A percentile compares a stretch with the other conserved stretches of the same genome.
Evolutionary conservation across 2,797 vertebrate genomes (phyloP).

Genomic region (Myotis planiceps): DNA sequence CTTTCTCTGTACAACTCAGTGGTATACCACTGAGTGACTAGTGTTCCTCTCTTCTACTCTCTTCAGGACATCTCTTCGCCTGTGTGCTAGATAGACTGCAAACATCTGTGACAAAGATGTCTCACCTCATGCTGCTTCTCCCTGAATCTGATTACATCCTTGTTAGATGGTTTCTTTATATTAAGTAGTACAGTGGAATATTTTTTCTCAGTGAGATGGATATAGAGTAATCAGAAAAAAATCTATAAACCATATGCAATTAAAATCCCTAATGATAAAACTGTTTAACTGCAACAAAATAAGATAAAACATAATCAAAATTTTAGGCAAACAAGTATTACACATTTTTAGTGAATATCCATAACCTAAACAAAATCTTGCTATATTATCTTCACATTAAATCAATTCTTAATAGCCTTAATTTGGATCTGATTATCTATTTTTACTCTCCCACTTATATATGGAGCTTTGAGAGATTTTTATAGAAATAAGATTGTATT

Average conservation of each 20-base stretch:
- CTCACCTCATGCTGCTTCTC: constrained; percentile 37
- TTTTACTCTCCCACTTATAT: constrained; percentile 76
- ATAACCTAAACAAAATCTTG: constrained; percentile 81
- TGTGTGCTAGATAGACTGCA: neutral
- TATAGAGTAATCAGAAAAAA: constrained; percentile 77
- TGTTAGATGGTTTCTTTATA: constrained; percentile 69
- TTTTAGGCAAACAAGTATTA: constrained; percentile 81
- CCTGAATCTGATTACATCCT: constrained; percentile 51
- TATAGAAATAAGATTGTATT: constrained; percentile 82
- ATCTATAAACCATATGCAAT: constrained; percentile 77
- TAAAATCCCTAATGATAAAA: constrained; percentile 82
- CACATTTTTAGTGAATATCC: constrained; percentile 77
- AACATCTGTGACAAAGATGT: neutral
- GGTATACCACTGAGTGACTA: neutral
- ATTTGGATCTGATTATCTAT: constrained; percentile 82
- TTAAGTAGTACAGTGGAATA: constrained; percentile 53
- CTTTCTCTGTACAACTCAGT: neutral
- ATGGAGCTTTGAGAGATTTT: constrained; percentile 77
- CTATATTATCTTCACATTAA: constrained; percentile 80
- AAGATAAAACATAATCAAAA: constrained; percentile 83
- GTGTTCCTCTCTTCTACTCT: neutral
- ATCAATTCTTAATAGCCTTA: constrained; percentile 81
- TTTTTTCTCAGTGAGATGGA: constrained; percentile 60
- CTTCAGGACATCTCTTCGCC: neutral
- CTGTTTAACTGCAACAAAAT: constrained; percentile 81